Percentiles rank a stretch among this genome's conserved stretches.
Conservation (phyloP, 2,888 invertebrate species). For the Lobophora halterata region DNA sequence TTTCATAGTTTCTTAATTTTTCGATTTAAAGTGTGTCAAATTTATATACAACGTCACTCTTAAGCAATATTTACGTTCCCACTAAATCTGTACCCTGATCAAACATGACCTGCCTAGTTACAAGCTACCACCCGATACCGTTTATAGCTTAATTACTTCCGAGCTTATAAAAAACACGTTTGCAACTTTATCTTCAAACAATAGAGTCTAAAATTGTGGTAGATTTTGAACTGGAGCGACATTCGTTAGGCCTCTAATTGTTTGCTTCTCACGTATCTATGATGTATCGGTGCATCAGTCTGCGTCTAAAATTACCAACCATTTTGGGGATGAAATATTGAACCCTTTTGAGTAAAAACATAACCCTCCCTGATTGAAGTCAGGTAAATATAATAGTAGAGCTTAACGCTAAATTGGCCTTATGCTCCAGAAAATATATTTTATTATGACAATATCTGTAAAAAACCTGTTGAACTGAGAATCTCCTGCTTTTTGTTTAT, state of each 20-base stretch:
- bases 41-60: conserved; percentile 6
- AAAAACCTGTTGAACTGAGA: too few relatives aligned
- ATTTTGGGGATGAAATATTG: conserved; percentile 32
- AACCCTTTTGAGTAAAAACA: conserved; percentile 32
- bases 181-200: conserved; percentile 1
- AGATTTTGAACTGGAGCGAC: conserved; percentile 19
- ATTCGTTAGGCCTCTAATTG: conserved; percentile 44
- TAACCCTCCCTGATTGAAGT: too few relatives aligned
- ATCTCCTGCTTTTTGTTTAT: too few relatives aligned
- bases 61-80: conserved; percentile 32
- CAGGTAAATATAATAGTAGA: too few relatives aligned
- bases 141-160: conserved; percentile 61
- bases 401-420: too few relatives aligned
- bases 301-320: conserved; percentile 36
- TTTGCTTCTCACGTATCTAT: conserved; percentile 53
- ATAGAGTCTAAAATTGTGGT: conserved; percentile 9
- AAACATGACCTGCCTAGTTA: conserved; percentile 53
- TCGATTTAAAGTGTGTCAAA: too few relatives aligned
- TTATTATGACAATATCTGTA: conserved; percentile 6
- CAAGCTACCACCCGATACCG: conserved; percentile 38
- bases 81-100: conserved; percentile 51
- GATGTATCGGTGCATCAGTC: conserved; percentile 59
- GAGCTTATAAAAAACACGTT: conserved; percentile 23
- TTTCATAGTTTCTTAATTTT: too few relatives aligned
- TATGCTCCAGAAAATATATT: too few relatives aligned